Evolutionary conservation across 2,888 invertebrate species (phyloP).

Genomic region (Carpatolechia fugitivella): DNA sequence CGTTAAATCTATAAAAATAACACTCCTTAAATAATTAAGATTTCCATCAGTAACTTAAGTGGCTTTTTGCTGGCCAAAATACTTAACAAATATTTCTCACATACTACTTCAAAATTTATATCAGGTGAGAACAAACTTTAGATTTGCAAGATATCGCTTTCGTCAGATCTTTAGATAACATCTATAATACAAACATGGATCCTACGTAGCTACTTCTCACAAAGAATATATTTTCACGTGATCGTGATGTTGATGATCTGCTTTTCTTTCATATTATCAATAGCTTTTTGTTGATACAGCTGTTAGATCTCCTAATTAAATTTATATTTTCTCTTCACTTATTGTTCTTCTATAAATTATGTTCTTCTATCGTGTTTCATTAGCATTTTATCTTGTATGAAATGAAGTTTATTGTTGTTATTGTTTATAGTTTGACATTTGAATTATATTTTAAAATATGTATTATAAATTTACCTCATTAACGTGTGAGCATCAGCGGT

Average conservation of each 20-base stretch:
- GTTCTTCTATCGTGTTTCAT: not conserved
- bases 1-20: too few species aligned
- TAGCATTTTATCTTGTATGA: not conserved
- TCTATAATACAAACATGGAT: not conserved
- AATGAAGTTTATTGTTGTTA: not conserved
- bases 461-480: slow-evolving; percentile 49
- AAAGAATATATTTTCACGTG: slow-evolving; percentile 16
- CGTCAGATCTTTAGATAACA: slow-evolving; percentile 10
- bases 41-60: too few species aligned
- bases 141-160: slow-evolving; percentile 11
- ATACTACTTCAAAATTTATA: too few species aligned
- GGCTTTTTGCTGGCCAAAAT: too few species aligned
- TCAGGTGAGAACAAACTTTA: slow-evolving; percentile 10
- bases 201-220: not conserved
- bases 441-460: not conserved
- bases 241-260: slow-evolving; percentile 7
- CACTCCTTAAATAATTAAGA: too few species aligned
- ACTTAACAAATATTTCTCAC: too few species aligned
- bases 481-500: slow-evolving; percentile 40
- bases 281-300: slow-evolving; percentile 4
- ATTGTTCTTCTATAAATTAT: not conserved
- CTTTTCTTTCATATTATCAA: slow-evolving; percentile 8
- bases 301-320: not conserved
- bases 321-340: not conserved
- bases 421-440: not conserved